Conservation (phyloP, 2,888 invertebrate species). For the Eurois occulta region DNA sequence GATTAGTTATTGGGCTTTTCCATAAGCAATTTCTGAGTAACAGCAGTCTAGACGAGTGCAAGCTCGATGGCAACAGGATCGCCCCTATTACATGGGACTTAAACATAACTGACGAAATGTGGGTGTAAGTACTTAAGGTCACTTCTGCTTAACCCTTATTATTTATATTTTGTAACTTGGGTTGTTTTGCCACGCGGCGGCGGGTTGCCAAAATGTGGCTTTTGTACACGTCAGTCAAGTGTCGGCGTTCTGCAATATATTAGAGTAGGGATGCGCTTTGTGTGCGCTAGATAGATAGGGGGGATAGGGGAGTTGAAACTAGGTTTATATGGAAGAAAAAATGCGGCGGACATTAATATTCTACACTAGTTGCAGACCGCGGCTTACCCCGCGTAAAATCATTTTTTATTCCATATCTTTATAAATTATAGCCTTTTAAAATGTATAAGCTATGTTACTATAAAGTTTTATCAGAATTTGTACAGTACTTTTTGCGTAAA, state of each 20-base stretch:
- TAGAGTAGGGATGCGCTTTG: conserved; percentile 9
- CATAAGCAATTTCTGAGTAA: background rate
- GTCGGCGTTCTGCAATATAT: conserved; percentile 38
- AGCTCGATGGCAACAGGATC: background rate
- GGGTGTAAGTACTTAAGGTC: background rate
- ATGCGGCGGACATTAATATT: background rate
- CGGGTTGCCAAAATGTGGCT: conserved; percentile 47
- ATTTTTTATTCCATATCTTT: background rate
- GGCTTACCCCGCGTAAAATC: background rate
- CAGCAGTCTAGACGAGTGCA: background rate
- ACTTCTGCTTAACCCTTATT: background rate
- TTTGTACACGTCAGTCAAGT: conserved; percentile 49
- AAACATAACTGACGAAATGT: background rate
- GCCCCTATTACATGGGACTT: background rate
- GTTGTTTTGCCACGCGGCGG: conserved; percentile 14
- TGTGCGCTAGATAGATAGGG: conserved; percentile 12
- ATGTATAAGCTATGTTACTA: background rate
- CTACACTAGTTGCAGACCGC: background rate
- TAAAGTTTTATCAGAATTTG: background rate
- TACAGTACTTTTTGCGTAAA: background rate
- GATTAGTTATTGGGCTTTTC: background rate
- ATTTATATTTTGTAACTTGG: conserved; percentile 14
- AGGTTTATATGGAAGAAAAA: background rate
- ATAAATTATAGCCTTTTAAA: background rate
- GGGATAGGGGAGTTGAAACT: background rate